Base-by-base conservation (phyloP, 2,797 vertebrate species). In the Mus minutoides region DNA sequence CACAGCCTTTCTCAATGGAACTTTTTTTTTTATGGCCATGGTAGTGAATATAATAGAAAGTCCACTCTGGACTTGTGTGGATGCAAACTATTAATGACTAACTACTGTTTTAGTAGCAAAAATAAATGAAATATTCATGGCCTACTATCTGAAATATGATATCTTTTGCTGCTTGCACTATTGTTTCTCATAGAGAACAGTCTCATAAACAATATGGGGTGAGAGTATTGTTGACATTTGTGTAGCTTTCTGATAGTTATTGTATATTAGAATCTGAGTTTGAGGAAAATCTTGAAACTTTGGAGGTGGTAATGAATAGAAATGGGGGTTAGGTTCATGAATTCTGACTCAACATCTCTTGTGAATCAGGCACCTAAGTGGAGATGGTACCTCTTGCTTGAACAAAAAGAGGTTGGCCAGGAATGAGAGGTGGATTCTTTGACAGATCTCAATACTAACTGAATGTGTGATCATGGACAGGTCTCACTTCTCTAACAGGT, bases 381-480 rank as follows among this genome's bases (percentile, higher is more conserved):
- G n/a, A 88, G 37, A 43, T 21, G 10, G 6, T 2, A 3, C 40
- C 6, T 11, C n/a, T 0, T 0, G 1, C 9, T 0, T 0, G 52
- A 16, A 3, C 4, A 22, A 21, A 16, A 31, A 83, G 49, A 13
- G 60, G 1, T 31, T 71, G 43, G 37, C 6, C 31, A 7, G 2
- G 6, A 88, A 21, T 62, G 21, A 26, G 26, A 64, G 34, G 37
- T 12, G 2, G 19, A 1, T 49, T 69, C 3, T 0, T 67, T 49
- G 4, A 0, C n/a, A 52, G 12, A 52, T 52, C 43, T 7, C 3
- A 85, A 3, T 4, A 22, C 29, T 8, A 52, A 9, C 12, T 69
- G 46, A 19, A 6, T 54, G 10, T 6, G 4, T 16, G n/a, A 11
- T 12, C 11, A 52, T 40, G 12, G 26, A 2, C 40, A 62, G 6